Percentiles rank a stretch among this genome's conserved stretches.
These are phyloP conservation scores for Eledone cirrhosa DNA, from an alignment of 2,888 invertebrate species.

Conservation along the genomic window DNA sequence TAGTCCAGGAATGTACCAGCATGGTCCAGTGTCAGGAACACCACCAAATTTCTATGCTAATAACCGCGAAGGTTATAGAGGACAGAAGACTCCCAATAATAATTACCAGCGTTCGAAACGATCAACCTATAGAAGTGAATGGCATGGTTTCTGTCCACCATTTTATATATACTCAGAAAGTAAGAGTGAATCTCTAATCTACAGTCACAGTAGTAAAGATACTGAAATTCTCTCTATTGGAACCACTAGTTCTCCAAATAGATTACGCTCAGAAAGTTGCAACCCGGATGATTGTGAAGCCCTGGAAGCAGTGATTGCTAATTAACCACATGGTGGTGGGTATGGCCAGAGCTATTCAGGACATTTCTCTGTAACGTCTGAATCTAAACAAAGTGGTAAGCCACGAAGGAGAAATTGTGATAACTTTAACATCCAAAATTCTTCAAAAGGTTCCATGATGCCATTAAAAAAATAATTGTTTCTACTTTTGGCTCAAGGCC, in stretches of 20 bases:
- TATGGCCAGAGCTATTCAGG: conserved; percentile 19
- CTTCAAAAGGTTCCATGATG: conserved; percentile 19
- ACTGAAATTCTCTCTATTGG: conserved; percentile 14
- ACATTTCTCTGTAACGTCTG: conserved; percentile 23
- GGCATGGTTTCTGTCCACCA: conserved; percentile 24
- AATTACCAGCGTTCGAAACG: conserved; percentile 24
- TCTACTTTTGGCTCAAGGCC: no score
- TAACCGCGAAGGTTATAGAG: conserved; percentile 3
- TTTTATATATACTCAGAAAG: not conserved
- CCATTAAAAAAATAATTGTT: no score
- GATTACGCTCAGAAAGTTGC: conserved; percentile 22
- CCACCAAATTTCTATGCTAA: conserved; percentile 9
- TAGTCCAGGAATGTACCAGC: conserved; percentile 4
- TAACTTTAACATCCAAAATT: not conserved
- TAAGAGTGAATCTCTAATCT: conserved; percentile 13
- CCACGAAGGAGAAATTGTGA: conserved; percentile 20
- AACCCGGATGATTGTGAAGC: conserved; percentile 21
- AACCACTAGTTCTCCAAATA: conserved; percentile 11
- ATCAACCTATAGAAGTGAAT: not conserved
- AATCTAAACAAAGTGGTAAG: conserved; percentile 22
- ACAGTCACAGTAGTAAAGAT: conserved; percentile 15
- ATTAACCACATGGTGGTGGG: conserved; percentile 3
- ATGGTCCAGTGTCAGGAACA: conserved; percentile 7
- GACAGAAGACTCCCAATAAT: conserved; percentile 18
- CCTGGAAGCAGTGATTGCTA: conserved; percentile 21